phyloP scores from a whole-genome alignment of 2,888 invertebrate species.

The Aporophyla nigra region DNA sequence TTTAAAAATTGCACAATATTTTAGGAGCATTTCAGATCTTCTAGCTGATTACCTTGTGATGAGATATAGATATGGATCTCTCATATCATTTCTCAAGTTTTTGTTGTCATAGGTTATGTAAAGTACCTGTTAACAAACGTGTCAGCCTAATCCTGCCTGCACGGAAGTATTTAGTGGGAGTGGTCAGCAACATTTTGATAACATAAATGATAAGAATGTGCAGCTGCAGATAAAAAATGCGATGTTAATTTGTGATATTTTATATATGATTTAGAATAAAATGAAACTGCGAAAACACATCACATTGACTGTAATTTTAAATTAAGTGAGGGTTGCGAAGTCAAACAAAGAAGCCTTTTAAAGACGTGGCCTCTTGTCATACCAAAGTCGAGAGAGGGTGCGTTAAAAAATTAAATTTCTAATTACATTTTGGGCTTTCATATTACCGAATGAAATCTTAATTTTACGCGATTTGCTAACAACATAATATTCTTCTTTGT shows the following conservation, averaged over 20 bases:
- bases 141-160: constrained; percentile 1
- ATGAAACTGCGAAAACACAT: background rate
- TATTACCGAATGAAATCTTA: background rate
- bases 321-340: background rate
- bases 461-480: background rate
- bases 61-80: constrained; percentile 5
- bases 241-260: background rate
- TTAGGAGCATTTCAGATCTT: background rate
- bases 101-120: constrained; percentile 33
- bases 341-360: background rate
- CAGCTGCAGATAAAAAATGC: constrained; percentile 5
- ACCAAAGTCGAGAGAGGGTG: background rate
- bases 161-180: background rate
- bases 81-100: background rate
- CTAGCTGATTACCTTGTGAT: background rate
- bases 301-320: background rate
- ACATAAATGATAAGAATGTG: background rate
- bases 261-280: background rate
- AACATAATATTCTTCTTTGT: background rate
- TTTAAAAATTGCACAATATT: background rate
- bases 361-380: background rate
- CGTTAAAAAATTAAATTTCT: background rate
- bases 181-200: background rate
- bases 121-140: background rate
- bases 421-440: background rate